Evolutionary conservation across 1,140 invertebrate genomes (phyloP).

Genomic region (Polypedilum vanderplanki): DNA sequence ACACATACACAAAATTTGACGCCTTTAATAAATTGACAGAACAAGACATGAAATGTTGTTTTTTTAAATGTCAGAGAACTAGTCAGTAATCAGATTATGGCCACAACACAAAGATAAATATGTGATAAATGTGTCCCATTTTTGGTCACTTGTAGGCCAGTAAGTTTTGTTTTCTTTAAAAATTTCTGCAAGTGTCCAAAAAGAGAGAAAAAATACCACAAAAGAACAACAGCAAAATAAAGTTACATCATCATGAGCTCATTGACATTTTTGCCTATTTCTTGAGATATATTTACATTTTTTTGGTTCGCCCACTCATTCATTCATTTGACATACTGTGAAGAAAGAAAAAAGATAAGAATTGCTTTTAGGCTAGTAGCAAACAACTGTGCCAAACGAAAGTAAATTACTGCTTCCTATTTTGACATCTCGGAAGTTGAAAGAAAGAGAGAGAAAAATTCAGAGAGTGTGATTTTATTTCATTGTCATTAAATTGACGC

Average conservation of each 20-base stretch:
- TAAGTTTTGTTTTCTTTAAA: neutral
- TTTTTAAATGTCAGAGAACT: neutral
- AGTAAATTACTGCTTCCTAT: no score
- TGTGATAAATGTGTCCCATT: constrained; percentile 1
- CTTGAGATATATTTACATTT: neutral
- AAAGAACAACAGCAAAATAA: constrained; percentile 5
- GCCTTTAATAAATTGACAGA: constrained; percentile 1
- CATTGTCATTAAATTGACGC: no score
- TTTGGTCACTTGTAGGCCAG: constrained; percentile 10
- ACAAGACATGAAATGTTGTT: neutral
- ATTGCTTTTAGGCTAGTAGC: neutral
- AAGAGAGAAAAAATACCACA: no score
- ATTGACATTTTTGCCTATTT: neutral
- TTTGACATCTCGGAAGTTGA: no score
- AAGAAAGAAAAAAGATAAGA: neutral
- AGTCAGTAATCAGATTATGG: neutral
- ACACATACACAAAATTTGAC: neutral
- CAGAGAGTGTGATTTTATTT: no score
- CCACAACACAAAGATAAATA: neutral
- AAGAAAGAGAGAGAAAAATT: no score
- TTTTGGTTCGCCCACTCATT: neutral
- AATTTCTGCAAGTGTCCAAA: neutral
- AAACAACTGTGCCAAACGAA: neutral
- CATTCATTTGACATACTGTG: neutral
- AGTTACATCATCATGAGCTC: constrained; percentile 17